Evolutionary conservation across 1,140 invertebrate species (phyloP).

Genomic region (Drosophila erecta): DNA sequence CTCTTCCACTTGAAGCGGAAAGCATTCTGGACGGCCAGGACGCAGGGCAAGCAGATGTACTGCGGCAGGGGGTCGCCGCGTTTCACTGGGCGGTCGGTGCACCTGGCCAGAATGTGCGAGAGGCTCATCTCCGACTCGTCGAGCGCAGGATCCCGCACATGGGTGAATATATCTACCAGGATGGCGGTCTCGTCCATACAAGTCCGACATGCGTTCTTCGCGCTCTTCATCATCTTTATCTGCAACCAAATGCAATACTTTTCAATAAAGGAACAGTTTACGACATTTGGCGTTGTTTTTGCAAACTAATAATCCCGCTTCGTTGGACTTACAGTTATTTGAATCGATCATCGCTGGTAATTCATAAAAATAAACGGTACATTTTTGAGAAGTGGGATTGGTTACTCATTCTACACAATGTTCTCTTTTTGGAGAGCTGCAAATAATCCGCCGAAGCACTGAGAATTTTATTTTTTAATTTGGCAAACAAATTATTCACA

Average conservation of each 20-base stretch:
- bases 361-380: neutral
- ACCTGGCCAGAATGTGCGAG: conserved; percentile 43
- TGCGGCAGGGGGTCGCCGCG: conserved; percentile 41
- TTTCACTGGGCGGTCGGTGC: conserved; percentile 30
- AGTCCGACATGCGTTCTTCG: conserved; percentile 51
- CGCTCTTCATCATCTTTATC: neutral
- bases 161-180: conserved; percentile 56
- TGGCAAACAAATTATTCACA: too few relatives aligned
- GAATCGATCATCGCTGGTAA: neutral
- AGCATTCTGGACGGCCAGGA: conserved; percentile 48
- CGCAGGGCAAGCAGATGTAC: conserved; percentile 50
- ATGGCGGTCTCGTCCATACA: conserved; percentile 51
- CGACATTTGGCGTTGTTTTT: neutral
- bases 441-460: too few relatives aligned
- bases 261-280: conserved; percentile 10
- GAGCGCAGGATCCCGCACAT: conserved; percentile 19
- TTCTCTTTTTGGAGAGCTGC: too few relatives aligned
- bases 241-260: neutral
- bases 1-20: conserved; percentile 51
- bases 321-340: neutral
- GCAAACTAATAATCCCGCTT: neutral
- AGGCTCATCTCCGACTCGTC: conserved; percentile 28
- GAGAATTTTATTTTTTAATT: too few relatives aligned
- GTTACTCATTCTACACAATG: neutral
- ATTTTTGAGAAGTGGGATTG: neutral